Conservation (phyloP, 2,888 invertebrate species). For the Pseudococcus jackbeardsleyi region DNA sequence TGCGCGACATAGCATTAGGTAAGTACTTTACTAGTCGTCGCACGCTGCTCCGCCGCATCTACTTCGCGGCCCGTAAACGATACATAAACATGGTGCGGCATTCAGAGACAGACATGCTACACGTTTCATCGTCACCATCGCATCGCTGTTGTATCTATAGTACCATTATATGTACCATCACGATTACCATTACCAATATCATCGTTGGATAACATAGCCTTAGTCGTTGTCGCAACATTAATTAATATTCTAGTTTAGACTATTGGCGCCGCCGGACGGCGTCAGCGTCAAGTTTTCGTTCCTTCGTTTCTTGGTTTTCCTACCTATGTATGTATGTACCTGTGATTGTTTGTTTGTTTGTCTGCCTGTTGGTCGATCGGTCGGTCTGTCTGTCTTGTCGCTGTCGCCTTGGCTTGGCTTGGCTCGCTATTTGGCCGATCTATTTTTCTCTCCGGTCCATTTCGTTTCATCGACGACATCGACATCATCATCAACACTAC, state of each 20-base stretch:
- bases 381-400: no score
- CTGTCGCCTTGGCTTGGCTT: no score
- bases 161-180: not conserved
- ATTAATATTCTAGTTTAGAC: constrained; percentile 10
- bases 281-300: not conserved
- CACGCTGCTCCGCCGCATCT: not conserved
- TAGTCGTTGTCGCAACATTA: constrained; percentile 15
- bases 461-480: no score
- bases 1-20: not conserved
- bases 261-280: not conserved
- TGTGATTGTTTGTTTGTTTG: not conserved
- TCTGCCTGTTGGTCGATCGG: not conserved
- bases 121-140: not conserved
- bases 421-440: no score
- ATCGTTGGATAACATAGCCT: not conserved
- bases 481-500: no score
- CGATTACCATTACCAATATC: no score
- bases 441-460: no score
- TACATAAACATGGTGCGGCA: no score
- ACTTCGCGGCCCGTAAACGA: not conserved
- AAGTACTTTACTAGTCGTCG: not conserved
- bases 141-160: not conserved
- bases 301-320: not conserved
- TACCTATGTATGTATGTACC: no score
- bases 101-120: no score